Evolutionary conservation across 2,888 invertebrate genomes (phyloP), one percentile per base, ranked within the genome.

Genomic region (Allygus modestus): DNA sequence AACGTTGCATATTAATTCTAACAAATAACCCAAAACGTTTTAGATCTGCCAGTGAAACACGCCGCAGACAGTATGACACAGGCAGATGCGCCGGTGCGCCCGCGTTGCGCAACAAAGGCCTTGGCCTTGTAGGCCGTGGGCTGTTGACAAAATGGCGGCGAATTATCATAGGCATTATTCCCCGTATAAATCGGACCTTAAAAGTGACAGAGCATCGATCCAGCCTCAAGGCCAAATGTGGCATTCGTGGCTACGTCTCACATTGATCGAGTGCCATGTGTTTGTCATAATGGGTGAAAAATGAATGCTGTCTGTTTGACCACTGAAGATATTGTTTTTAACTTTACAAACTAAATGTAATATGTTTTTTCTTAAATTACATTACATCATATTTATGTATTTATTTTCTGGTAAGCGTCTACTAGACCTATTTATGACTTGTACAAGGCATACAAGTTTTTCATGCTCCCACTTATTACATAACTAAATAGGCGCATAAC

Each of bases 101-200:
- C 7, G 7, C 65, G 65, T 65, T 65, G 65, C 65, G 65, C 28
- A 65, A 65, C 65, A 65, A 65, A 65, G 65, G 20, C 65, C 65
- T 65, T 65, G 65, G 65, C 65, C 65, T 65, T 65, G 28, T 65
- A 31, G 65, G 65, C 65, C 65, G 65, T 65, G 65, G 65, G 65
- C 65, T 65, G 65, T 65, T 65, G 65, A 65, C 65, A 65, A 65
- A 65, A 65, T 65, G 65, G 65, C 65, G 65, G 65, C 65, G 65
- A 65, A 65, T 65, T 65, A 65, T 65, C 65, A 65, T 65, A 65
- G 31, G 65, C 65, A 65, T 65, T 65, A 65, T 65, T 65, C 65
- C 65, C 28, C 1, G 65, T 65, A 65, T 65, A 65, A 28, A 65
- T 65, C 65, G 65, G 65, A 65, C 65, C 65, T 12, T 65, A 65